A percentile compares a stretch with the other conserved stretches of the same genome.
These are phyloP conservation scores for Vireo altiloquus DNA, from an alignment of 2,113 vertebrate species.

Conservation along the genomic window DNA sequence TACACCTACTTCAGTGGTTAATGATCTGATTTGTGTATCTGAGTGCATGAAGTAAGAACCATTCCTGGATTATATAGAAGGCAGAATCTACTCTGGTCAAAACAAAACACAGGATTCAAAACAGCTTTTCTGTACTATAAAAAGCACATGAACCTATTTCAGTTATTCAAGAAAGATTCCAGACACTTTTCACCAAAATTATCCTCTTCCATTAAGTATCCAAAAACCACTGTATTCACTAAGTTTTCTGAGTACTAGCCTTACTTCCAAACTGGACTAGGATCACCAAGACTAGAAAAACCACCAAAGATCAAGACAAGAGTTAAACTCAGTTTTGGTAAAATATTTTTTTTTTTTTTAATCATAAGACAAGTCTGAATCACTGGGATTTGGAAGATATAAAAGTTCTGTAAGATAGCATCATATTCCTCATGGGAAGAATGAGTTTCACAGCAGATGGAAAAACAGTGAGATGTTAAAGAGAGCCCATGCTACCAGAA, in stretches of 20 bases:
- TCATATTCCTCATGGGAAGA: background rate
- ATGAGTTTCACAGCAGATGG: background rate
- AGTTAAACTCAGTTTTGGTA: background rate
- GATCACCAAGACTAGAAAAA: background rate
- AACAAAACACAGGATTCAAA: background rate
- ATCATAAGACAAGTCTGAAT: background rate
- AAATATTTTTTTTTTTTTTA: no score
- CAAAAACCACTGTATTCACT: background rate
- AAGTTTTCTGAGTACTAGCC: background rate
- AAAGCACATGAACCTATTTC: background rate
- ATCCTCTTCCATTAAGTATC: background rate
- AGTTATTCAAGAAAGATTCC: background rate
- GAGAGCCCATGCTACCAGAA: background rate
- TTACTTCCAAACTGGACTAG: background rate
- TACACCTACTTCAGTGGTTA: background rate
- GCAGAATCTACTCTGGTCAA: background rate
- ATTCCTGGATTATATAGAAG: background rate
- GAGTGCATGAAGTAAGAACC: background rate
- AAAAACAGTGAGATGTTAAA: conserved; percentile 2
- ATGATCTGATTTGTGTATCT: background rate
- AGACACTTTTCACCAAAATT: background rate
- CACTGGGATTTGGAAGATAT: background rate
- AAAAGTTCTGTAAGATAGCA: background rate
- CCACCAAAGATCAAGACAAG: background rate
- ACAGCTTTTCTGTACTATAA: background rate